Evolutionary conservation across 2,113 vertebrate species (phyloP), one percentile per base, ranked within the genome.

Genomic region (Rhombomys opimus): DNA sequence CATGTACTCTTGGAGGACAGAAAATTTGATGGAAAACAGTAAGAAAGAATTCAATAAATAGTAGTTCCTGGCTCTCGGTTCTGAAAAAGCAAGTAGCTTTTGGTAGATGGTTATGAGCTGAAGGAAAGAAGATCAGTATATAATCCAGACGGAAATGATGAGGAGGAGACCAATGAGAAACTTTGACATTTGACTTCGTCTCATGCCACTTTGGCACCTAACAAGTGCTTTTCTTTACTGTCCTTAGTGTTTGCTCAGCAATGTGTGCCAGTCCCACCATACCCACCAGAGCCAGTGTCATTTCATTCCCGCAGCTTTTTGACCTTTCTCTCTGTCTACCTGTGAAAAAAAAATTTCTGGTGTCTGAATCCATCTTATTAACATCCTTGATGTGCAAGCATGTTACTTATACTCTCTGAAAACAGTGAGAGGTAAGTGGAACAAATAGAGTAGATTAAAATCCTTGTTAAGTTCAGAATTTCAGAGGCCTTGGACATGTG

Each of bases 401-500:
- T 46, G 23, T 8, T 46, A 52, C 13, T 0, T 12, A 32, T 10
- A 59, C 0, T 7, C 46, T 46, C 41, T 50, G 38, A 59, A 85
- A 78, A 88, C 50, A 59, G 35, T 63, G 17, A 88, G 57, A 89
- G 32, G 50, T 10, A 73, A 88, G 65, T 10, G 72, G 32, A 94
- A 92, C 76, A 41, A 32, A 35, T 4, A 73, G 5, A 76, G 10
- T 57, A 41, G 54, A 54, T 61, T 89, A 41, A 85, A 77, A 80
- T 84, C 76, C 38, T 90, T 61, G 70, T 88, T 72, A 85, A 38
- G 20, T 7, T 93, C 81, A 65, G 57, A 32, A 89, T 91, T 93
- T 72, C n/a, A 50, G 59, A 61, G 14, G 9, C 67, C 76, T 70
- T 93, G 73, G 32, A 25, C 41, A 35, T 93, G 22, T 65, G 17